These are phyloP conservation scores for Dynastes tityus DNA, from an alignment of 2,888 invertebrate genomes.

Conservation along the genomic window DNA sequence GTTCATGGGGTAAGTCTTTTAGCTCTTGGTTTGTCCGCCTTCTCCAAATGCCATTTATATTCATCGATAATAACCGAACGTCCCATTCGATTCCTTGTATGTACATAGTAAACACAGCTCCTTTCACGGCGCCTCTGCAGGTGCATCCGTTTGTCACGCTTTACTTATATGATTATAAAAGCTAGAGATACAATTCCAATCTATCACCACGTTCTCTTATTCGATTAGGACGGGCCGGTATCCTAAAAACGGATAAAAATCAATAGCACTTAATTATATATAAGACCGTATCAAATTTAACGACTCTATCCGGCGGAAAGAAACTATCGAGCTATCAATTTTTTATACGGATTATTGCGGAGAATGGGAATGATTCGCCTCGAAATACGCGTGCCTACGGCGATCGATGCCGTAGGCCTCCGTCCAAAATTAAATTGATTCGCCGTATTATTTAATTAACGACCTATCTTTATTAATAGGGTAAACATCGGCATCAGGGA, in stretches of 20 bases:
- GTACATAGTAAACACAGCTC: too few species aligned
- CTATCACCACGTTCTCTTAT: too few species aligned
- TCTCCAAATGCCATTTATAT: too few species aligned
- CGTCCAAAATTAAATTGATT: not conserved
- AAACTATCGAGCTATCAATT: slow-evolving; percentile 7
- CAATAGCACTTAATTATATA: slow-evolving; percentile 1
- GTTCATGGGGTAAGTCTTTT: too few species aligned
- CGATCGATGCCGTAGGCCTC: not conserved
- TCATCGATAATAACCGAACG: too few species aligned
- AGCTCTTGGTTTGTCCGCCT: too few species aligned
- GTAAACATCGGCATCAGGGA: not conserved
- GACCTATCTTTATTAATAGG: slow-evolving; percentile 11
- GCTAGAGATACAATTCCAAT: too few species aligned
- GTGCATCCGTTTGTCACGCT: too few species aligned
- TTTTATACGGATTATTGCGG: not conserved
- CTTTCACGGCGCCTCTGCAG: too few species aligned
- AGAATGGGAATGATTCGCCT: not conserved
- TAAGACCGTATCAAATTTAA: slow-evolving; percentile 14
- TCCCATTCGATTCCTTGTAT: too few species aligned
- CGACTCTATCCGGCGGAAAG: not conserved
- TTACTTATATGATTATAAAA: too few species aligned
- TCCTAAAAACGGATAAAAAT: not conserved
- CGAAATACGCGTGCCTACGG: not conserved
- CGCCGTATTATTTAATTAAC: not conserved
- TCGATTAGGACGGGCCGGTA: too few species aligned